These are phyloP conservation scores for Ranitomeya variabilis DNA, from an alignment of 2,113 vertebrate species.

Conservation along the genomic window DNA sequence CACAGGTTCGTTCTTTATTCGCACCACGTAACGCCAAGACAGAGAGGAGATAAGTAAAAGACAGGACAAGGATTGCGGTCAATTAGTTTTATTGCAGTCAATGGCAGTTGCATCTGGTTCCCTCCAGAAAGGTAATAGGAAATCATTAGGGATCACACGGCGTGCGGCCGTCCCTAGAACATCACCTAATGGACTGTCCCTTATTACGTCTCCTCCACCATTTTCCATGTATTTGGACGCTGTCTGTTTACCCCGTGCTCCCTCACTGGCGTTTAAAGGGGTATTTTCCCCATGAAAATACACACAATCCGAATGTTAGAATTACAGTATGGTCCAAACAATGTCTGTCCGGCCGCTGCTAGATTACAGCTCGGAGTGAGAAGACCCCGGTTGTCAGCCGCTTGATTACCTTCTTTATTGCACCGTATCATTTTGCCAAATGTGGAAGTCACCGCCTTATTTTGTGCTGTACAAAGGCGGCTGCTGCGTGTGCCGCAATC, in stretches of 20 bases:
- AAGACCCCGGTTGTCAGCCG: too few relatives aligned
- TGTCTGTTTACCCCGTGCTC: neutral
- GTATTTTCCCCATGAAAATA: neutral
- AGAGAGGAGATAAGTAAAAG: too few relatives aligned
- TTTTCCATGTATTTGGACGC: neutral
- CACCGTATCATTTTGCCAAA: too few relatives aligned
- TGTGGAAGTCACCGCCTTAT: too few relatives aligned
- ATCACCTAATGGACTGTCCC: neutral
- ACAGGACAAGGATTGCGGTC: neutral
- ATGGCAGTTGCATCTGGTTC: neutral
- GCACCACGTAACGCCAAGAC: neutral
- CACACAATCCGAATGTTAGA: neutral
- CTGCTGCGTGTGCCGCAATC: too few relatives aligned
- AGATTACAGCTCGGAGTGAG: too few relatives aligned
- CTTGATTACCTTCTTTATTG: too few relatives aligned
- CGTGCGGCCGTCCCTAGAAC: neutral
- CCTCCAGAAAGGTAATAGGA: neutral
- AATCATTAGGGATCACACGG: neutral
- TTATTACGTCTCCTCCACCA: neutral
- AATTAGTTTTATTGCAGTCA: constrained; percentile 10
- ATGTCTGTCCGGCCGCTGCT: too few relatives aligned
- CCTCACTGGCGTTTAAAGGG: neutral
- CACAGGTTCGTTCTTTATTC: neutral
- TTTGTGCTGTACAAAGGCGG: too few relatives aligned
- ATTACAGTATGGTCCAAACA: too few relatives aligned